Evolutionary conservation across 2,888 invertebrate genomes (phyloP).

Genomic region (Lobophora halterata): DNA sequence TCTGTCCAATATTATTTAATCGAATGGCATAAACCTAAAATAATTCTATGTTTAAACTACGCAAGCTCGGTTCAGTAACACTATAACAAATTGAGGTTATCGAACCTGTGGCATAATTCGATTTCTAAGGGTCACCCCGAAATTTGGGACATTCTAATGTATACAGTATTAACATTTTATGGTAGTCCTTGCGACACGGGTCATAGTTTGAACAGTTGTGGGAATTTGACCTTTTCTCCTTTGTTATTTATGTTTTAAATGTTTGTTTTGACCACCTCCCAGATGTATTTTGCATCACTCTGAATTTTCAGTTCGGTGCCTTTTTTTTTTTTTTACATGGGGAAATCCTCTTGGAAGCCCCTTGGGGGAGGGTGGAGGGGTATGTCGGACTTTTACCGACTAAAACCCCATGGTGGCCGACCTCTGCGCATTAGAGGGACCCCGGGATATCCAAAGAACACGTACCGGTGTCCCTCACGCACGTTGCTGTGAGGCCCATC

Average conservation of each 20-base stretch:
- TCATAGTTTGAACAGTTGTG: constrained; percentile 5
- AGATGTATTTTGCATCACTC: too few relatives aligned
- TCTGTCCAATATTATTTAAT: constrained; percentile 8
- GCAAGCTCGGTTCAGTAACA: constrained; percentile 26
- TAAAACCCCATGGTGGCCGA: too few relatives aligned
- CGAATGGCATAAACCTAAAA: constrained; percentile 20
- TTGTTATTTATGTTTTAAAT: background rate
- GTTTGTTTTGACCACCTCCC: background rate
- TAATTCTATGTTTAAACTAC: constrained; percentile 28
- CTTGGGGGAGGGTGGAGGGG: too few relatives aligned
- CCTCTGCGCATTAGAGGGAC: too few relatives aligned
- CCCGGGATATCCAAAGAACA: too few relatives aligned
- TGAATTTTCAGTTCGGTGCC: too few relatives aligned
- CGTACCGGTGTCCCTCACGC: too few relatives aligned
- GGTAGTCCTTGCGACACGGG: background rate
- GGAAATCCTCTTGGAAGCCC: too few relatives aligned
- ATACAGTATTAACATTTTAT: constrained; percentile 32
- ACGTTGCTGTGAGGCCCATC: too few relatives aligned
- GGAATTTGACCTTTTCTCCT: background rate
- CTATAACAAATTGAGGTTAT: constrained; percentile 32
- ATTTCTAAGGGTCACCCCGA: constrained; percentile 28
- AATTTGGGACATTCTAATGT: constrained; percentile 27
- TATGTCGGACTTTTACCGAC: too few relatives aligned
- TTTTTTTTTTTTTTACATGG: too few relatives aligned
- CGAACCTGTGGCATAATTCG: constrained; percentile 29